These are phyloP conservation scores for Anas capensis DNA, from an alignment of 2,797 vertebrate genomes.

Conservation along the genomic window DNA sequence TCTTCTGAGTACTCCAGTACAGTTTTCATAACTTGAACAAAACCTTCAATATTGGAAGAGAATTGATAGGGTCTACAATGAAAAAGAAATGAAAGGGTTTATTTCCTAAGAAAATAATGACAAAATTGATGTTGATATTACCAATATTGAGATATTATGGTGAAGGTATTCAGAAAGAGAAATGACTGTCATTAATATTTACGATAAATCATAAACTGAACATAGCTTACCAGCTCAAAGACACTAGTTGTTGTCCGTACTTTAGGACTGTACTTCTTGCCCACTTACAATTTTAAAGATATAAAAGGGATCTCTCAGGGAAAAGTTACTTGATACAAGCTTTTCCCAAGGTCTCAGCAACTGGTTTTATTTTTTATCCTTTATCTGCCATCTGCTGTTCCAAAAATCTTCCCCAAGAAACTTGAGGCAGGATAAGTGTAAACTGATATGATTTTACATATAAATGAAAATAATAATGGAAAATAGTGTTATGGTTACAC, in stretches of 20 bases:
- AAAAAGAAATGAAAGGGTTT: background rate
- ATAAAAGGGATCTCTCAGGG: background rate
- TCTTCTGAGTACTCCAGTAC: background rate
- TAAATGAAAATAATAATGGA: background rate
- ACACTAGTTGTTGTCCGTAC: fast-evolving
- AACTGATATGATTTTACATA: background rate
- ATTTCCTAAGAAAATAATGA: background rate
- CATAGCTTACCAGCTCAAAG: background rate
- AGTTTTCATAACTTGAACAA: background rate
- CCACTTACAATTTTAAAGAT: background rate
- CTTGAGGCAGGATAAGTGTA: background rate
- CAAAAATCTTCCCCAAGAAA: background rate
- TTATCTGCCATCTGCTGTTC: background rate
- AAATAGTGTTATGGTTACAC: background rate
- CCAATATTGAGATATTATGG: background rate
- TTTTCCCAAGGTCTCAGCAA: background rate
- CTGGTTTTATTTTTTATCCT: background rate
- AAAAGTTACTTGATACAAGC: background rate
- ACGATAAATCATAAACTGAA: background rate
- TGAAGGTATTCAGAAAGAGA: background rate
- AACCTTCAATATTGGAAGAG: fast-evolving
- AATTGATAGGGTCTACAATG: fast-evolving
- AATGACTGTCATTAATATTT: background rate
- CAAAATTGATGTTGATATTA: background rate
- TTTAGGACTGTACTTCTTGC: background rate